A percentile compares a stretch with the other conserved stretches of the same genome.
These are phyloP conservation scores for Siphamia tubifer DNA, from an alignment of 2,113 vertebrate species.

Conservation along the genomic window DNA sequence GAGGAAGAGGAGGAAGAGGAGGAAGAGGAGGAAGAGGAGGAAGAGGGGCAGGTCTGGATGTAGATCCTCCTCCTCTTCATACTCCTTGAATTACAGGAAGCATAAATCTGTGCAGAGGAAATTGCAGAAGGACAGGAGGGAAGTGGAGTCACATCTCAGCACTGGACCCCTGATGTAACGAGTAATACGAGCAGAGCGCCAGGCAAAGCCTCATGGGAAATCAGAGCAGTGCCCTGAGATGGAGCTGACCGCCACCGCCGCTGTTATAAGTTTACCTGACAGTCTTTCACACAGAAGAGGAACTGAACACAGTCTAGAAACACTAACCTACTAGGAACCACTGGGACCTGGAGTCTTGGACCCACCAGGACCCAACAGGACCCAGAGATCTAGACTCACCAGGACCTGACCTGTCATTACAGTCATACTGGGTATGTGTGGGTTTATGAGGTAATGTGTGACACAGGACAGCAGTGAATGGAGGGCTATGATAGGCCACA, in stretches of 20 bases:
- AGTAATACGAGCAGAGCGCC: constrained; percentile 34
- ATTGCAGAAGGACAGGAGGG: constrained; percentile 26
- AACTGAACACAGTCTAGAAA: not conserved
- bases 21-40: no score
- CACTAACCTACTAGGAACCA: not conserved
- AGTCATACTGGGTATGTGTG: no score
- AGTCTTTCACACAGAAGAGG: constrained; percentile 6
- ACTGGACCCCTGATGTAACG: constrained; percentile 2
- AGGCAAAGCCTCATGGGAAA: constrained; percentile 46
- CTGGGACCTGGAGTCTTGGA: not conserved
- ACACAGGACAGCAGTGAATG: no score
- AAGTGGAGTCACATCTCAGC: not conserved
- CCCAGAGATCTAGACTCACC: no score
- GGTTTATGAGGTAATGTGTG: no score
- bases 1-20: no score
- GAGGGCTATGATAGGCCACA: no score
- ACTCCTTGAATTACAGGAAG: constrained; percentile 60
- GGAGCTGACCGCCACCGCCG: constrained; percentile 9
- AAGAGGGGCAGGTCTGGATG: no score
- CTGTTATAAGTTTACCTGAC: not conserved
- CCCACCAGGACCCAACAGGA: not conserved
- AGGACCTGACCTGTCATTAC: no score
- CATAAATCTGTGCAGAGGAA: constrained; percentile 52
- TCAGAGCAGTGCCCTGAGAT: constrained; percentile 43
- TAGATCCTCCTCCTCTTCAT: no score